Base-by-base conservation (phyloP, 2,888 invertebrate species). In the Pheosia tremula region DNA sequence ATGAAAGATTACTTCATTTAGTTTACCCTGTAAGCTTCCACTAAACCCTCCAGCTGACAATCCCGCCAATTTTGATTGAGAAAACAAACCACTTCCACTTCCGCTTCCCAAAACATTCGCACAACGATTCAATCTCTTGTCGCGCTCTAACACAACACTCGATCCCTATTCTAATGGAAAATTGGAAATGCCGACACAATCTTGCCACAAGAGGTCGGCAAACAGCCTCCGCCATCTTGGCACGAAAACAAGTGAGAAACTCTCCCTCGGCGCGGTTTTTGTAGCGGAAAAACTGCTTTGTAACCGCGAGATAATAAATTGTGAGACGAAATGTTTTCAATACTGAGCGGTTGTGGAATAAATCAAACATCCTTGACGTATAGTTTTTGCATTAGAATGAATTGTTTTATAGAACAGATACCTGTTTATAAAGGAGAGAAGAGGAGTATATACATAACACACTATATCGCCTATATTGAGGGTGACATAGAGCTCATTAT, bases 61-160 rank as follows among this genome's bases (percentile, higher is more conserved):
- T 81, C 80, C 74, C 66, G 67, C 57, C 66, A 80, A 84, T 82
- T 85, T 84, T 83, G 88, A 82, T 84, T 83, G 82, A 77, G 77
- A 74, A 75, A 85, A 87, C 85, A 87, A 87, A 87, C 79, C 87
- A 79, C n/a, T 39, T 13, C 80, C 87, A 79, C 39, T 55, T 39
- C 71, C 66, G 69, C 66, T 63, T 71, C 64, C 61, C 71, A 81
- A 82, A 86, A 85, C 85, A 84, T 75, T 71, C 69, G 74, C 73
- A 78, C 79, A 78, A 80, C 80, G 82, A 84, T 83, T 85, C 85
- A 89, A 89, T 88, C 89, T 84, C 82, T 77, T 77, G 81, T 69
- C 71, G 62, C 68, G 63, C 75, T 80, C 80, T 86, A 77, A 71
- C 78, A 85, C 77, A 88, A 87, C 87, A 85, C 80, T 78, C 77